Conservation (phyloP, 1,140 invertebrate genomes). For the Euborellia annulipes region DNA sequence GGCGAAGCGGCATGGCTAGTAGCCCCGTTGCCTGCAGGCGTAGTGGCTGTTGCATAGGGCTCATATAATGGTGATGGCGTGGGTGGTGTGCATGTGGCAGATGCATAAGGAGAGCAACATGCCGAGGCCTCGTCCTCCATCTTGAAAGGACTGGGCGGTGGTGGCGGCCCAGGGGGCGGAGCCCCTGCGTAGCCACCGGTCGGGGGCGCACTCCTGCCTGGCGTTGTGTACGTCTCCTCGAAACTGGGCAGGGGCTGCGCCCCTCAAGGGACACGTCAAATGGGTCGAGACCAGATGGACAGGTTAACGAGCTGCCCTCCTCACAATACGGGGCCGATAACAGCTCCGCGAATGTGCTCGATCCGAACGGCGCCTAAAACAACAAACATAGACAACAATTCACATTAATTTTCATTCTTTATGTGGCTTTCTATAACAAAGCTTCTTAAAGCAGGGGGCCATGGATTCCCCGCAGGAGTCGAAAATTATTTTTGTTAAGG, state of each 20-base stretch:
- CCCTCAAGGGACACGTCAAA: too few species aligned
- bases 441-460: too few species aligned
- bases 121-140: not conserved
- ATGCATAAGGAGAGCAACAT: conserved; percentile 6
- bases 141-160: conserved; percentile 13
- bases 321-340: conserved; percentile 40
- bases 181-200: conserved; percentile 1
- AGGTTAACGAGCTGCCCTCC: conserved; percentile 23
- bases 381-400: conserved; percentile 11
- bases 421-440: too few species aligned
- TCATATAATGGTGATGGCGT: conserved; percentile 9
- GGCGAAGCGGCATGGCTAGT: conserved; percentile 36
- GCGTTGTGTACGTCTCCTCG: conserved; percentile 67
- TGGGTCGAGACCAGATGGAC: conserved; percentile 21
- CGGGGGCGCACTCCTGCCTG: too few species aligned
- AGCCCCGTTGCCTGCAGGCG: conserved; percentile 41
- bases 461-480: too few species aligned
- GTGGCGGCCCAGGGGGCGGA: conserved; percentile 12
- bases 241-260: conserved; percentile 61
- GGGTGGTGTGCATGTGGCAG: conserved; percentile 20
- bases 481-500: too few species aligned
- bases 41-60: conserved; percentile 12
- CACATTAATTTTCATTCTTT: too few species aligned
- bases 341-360: conserved; percentile 44
- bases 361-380: conserved; percentile 41